Conservation (phyloP, 2,113 vertebrate species). For the Boulengeromyrus knoepffleri region DNA sequence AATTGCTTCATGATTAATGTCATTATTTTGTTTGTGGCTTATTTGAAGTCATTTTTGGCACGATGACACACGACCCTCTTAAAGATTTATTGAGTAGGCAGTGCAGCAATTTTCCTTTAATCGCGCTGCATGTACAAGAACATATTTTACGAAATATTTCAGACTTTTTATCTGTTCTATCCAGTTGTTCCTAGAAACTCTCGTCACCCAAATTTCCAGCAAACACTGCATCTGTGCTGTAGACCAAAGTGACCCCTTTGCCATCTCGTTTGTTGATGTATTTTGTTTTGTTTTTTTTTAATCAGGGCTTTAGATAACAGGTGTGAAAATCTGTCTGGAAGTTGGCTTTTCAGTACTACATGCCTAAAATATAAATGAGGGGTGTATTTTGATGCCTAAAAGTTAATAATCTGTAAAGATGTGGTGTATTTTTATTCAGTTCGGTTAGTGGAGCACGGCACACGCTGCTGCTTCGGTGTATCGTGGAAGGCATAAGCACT, state of each 20-base stretch:
- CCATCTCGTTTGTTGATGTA: background rate
- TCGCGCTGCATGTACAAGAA: background rate
- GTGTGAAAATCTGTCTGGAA: background rate
- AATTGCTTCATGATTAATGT: background rate
- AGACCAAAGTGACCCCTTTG: background rate
- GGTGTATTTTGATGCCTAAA: background rate
- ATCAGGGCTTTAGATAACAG: background rate
- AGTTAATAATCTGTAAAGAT: background rate
- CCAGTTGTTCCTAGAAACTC: background rate
- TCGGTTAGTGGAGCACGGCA: background rate
- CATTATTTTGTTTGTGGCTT: background rate
- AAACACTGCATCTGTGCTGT: background rate
- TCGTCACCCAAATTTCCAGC: background rate
- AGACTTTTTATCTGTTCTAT: background rate
- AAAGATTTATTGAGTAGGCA: background rate
- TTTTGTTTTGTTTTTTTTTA: background rate
- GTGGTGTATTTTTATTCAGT: background rate
- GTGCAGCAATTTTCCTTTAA: background rate
- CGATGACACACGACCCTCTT: background rate
- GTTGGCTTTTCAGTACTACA: background rate
- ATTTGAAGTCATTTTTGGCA: background rate
- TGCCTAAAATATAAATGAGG: background rate
- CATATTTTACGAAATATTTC: background rate
- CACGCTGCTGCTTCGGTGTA: background rate
- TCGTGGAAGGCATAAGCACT: background rate